Base-by-base conservation (phyloP, 1,140 invertebrate genomes). In the Propsilocerus akamusi region DNA sequence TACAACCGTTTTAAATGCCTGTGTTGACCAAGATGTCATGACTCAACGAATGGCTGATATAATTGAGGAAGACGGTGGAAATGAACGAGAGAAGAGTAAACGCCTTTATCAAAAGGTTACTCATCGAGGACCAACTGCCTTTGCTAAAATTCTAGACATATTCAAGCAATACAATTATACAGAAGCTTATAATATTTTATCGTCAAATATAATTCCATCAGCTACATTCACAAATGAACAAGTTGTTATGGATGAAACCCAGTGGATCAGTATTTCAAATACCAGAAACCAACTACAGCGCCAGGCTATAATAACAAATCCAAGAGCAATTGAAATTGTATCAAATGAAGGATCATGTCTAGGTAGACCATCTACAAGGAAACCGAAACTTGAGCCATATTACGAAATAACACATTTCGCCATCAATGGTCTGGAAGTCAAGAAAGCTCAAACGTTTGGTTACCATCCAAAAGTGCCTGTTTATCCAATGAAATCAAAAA, bases 401-500 rank as follows among this genome's bases (percentile, higher is more conserved):
- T 4, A 17, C 5, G 22, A 41, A 10, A 17, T 20, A 41, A 41
- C 34, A 8, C 8, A 5, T 20, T 41, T 20, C 34, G 22, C 17
- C 8, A 8, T 6, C 4, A 41, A 41, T 7, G 22, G 22, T 41
- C 8, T 41, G 12, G 51, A 55, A 50, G 61, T 71, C 8, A 48
- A n/a, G 37, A 65, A 64, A 56, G 54, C 68, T 17, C 59, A 52
- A 24, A 26, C 47, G 51, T 68, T 69, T 53, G 54, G 52, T 11
- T 30, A 17, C 1, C 52, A 55, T 46, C 49, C 52, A 20, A 32
- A 52, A 17, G 55, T 68, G 26, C 55, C 57, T 47, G 57, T 53
- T 46, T 75, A 75, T 59, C 55, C 58, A n/a, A 72, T 73, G 68
- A 57, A 65, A 47, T 70, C 68, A 28, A 65, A 66, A 23, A 70